Percentiles rank a stretch among this genome's conserved stretches.
These are phyloP conservation scores for Watsonalla binaria DNA, from an alignment of 2,888 invertebrate species.

Conservation along the genomic window DNA sequence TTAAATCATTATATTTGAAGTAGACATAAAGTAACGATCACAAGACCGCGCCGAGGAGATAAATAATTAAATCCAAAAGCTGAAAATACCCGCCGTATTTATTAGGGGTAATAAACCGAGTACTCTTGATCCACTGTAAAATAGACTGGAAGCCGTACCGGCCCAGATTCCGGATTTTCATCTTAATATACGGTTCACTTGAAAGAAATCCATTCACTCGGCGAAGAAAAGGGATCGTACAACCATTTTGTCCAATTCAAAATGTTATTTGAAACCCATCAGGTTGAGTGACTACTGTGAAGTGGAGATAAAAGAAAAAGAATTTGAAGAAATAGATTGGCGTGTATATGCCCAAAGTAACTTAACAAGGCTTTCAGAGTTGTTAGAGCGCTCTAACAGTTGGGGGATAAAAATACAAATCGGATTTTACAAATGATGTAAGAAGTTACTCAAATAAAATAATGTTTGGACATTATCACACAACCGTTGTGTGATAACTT, in stretches of 20 bases:
- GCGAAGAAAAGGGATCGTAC: background rate
- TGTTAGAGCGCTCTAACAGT: background rate
- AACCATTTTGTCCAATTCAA: background rate
- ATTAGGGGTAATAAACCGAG: background rate
- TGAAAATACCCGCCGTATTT: background rate
- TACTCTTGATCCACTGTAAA: background rate
- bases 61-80: background rate
- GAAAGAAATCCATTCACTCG: slow-evolving; percentile 1
- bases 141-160: background rate
- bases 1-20: no score
- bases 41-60: background rate
- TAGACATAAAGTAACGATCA: background rate
- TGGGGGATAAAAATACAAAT: no score
- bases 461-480: no score
- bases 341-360: background rate
- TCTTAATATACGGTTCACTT: slow-evolving; percentile 1
- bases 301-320: background rate
- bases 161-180: slow-evolving; percentile 2
- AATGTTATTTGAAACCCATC: background rate
- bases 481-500: no score
- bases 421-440: no score
- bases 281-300: background rate
- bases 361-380: background rate
- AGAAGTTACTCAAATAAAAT: no score
- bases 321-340: background rate